These are phyloP conservation scores for Aix galericulata DNA, from an alignment of 2,113 vertebrate genomes.

Conservation along the genomic window DNA sequence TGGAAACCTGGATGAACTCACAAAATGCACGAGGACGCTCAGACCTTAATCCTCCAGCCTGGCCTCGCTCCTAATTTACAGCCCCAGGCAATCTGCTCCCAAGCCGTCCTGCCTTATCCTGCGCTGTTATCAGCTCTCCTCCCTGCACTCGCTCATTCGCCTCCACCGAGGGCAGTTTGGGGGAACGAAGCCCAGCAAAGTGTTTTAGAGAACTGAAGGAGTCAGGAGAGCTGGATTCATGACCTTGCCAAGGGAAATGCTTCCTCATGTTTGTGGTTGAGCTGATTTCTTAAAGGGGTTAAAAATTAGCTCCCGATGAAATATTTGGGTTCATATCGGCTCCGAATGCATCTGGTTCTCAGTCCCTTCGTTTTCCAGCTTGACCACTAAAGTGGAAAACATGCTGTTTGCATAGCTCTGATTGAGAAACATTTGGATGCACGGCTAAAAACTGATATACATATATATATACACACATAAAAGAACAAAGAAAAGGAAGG, in stretches of 20 bases:
- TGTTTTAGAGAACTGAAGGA: neutral
- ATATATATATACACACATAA: neutral
- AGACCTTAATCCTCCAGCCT: constrained; percentile 24
- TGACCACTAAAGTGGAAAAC: neutral
- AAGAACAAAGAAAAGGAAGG: neutral
- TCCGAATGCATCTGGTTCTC: neutral
- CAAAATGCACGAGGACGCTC: neutral
- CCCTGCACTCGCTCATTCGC: neutral
- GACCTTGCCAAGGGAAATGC: neutral
- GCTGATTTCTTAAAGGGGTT: neutral
- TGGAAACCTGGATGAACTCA: constrained; percentile 48
- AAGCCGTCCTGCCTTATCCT: neutral
- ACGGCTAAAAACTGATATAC: neutral
- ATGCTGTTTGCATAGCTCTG: neutral
- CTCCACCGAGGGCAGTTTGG: rapidly evolving
- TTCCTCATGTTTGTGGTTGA: neutral
- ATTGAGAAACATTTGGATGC: neutral
- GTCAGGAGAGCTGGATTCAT: neutral
- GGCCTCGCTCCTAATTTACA: constrained; percentile 9
- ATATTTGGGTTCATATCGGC: neutral
- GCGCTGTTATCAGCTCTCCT: neutral
- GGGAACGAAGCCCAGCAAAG: neutral
- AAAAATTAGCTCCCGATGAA: neutral
- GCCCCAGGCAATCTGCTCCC: constrained; percentile 24
- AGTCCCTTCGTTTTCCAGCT: neutral